phyloP scores from a whole-genome alignment of 2,113 vertebrate genomes.

The Psammodynastes pulverulentus region DNA sequence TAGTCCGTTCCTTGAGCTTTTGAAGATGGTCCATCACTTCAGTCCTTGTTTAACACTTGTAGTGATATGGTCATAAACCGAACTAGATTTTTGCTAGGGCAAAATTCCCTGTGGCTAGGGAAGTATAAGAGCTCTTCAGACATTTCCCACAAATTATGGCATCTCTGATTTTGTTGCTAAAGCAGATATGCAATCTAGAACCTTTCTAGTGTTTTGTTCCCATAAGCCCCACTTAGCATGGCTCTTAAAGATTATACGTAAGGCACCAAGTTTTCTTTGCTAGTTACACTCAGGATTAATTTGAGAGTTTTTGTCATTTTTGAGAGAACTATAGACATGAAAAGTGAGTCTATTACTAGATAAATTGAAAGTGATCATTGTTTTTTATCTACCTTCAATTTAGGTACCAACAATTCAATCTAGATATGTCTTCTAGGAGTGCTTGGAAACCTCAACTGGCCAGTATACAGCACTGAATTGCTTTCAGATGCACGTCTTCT shows the following conservation, averaged over 20 bases:
- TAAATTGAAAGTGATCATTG: neutral
- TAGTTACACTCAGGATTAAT: neutral
- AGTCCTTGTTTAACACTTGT: neutral
- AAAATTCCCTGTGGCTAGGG: neutral
- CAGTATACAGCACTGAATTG: neutral
- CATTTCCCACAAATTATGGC: neutral
- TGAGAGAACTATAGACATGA: neutral
- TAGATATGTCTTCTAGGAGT: neutral
- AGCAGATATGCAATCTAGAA: neutral
- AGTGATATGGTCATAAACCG: neutral
- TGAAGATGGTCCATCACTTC: neutral
- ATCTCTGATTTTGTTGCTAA: neutral
- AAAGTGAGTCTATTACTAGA: neutral
- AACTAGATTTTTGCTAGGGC: neutral
- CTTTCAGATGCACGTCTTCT: neutral
- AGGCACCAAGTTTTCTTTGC: neutral
- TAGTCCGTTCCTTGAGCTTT: neutral
- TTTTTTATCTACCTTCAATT: neutral
- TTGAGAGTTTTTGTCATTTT: neutral
- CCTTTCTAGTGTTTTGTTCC: neutral
- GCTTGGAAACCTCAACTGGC: neutral
- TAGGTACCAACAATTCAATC: neutral
- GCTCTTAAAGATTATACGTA: neutral
- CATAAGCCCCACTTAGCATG: neutral
- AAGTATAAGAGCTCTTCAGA: neutral